Base-by-base conservation (phyloP, 2,888 invertebrate genomes). In the Dynastes grantii region DNA sequence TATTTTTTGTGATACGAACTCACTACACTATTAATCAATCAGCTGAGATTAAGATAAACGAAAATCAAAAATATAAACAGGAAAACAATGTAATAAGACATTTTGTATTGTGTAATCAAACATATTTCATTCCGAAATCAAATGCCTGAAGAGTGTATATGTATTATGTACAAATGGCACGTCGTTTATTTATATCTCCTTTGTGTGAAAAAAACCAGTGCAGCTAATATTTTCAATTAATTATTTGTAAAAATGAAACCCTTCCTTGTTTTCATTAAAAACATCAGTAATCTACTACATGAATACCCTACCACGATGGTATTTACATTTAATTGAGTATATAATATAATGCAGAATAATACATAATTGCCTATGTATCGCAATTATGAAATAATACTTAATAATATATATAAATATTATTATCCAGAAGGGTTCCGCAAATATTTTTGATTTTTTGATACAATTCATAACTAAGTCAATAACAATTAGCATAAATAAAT, bases 11-110 rank as follows among this genome's bases (percentile, higher is more conserved):
- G 45, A 61, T 82, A 90, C 90, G 88, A 80, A 82, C 79, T 79
- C 76, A 80, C 78, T 71, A 82, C 82, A 81, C 81, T 81, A 81
- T 82, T 76, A 78, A 80, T 82, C 81, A 82, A 81, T 78, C 78
- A 78, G 61, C 16, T 37, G 29, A 37, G 27, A 51, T 68, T 58
- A 58, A 58, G 16, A 68, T 70, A 27, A 68, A 89, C 87, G 88
- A 87, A 88, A 87, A 88, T 84, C 85, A 81, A 85, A 81, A 80
- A 78, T 63, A 79, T 75, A 78, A 53, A 51, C 45, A 79, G 76
- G 32, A 83, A 81, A 82, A 55, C 13, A 32, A 71, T 71, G 37
- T 32, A 55, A 53, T 53, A 32, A n/a, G 37, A 71, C 51, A 37
- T 37, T 5, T n/a, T 53, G 32, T 11, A 22, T 55, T 55, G 55